Conservation (phyloP, 2,888 invertebrate genomes). For the Ypsolopha sequella region DNA sequence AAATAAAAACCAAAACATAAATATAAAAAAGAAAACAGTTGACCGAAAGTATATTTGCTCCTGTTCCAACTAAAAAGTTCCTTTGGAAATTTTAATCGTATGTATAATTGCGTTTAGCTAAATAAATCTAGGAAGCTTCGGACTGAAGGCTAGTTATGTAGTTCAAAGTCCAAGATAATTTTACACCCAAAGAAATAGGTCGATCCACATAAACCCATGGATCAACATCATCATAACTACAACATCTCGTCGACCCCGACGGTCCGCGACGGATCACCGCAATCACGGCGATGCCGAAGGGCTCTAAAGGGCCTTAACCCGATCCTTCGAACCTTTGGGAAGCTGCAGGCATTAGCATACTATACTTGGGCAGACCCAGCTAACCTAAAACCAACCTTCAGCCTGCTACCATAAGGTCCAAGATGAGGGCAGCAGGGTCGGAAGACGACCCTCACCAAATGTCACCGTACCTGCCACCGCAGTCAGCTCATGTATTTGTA, state of each 20-base stretch:
- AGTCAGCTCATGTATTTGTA: slow-evolving; percentile 16
- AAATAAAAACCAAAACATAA: too few species aligned
- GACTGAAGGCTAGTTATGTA: too few species aligned
- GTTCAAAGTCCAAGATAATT: too few species aligned
- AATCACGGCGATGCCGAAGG: slow-evolving; percentile 15
- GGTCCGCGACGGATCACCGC: slow-evolving; percentile 21
- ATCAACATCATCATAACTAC: not conserved
- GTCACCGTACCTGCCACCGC: slow-evolving; percentile 29
- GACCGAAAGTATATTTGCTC: too few species aligned
- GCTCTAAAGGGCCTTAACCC: slow-evolving; percentile 25
- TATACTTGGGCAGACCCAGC: not conserved
- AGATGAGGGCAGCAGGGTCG: not conserved
- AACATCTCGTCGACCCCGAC: not conserved
- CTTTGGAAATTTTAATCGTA: too few species aligned
- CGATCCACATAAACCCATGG: not conserved
- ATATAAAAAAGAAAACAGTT: too few species aligned
- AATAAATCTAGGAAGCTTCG: too few species aligned
- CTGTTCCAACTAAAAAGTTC: too few species aligned
- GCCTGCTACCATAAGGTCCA: not conserved
- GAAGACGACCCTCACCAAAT: slow-evolving; percentile 36
- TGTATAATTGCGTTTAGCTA: too few species aligned
- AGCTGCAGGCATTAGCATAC: slow-evolving; percentile 23
- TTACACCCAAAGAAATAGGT: too few species aligned
- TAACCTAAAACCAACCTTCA: not conserved
- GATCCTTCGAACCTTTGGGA: slow-evolving; percentile 14